These are phyloP conservation scores for Tokudaia muenninki DNA, from an alignment of 2,797 vertebrate genomes.

Conservation along the genomic window DNA sequence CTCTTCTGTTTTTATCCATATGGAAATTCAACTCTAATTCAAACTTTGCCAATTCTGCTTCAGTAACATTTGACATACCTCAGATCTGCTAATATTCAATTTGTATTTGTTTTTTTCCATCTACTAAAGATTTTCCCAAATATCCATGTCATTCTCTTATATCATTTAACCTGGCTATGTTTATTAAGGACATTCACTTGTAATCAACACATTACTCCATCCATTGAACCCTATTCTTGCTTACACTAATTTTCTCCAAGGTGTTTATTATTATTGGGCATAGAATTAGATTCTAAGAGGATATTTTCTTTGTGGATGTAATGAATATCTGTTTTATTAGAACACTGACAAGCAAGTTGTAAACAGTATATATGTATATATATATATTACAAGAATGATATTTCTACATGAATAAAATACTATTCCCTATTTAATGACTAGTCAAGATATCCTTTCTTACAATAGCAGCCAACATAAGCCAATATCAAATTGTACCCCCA, in stretches of 20 bases:
- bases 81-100: background rate
- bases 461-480: background rate
- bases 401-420: background rate
- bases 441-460: background rate
- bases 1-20: no score
- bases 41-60: background rate
- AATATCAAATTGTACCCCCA: no score
- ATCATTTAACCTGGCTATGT: background rate
- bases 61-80: background rate
- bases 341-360: background rate
- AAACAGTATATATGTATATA: background rate
- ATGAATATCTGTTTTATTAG: background rate
- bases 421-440: background rate
- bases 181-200: background rate
- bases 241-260: background rate
- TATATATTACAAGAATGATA: background rate
- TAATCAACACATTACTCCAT: background rate
- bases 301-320: background rate
- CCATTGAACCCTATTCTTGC: background rate
- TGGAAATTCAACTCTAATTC: background rate
- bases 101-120: background rate
- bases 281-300: background rate
- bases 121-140: background rate
- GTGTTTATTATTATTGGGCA: background rate
- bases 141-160: background rate